Evolutionary conservation across 2,797 vertebrate species (phyloP).

Genomic region (Iguana delicatissima): DNA sequence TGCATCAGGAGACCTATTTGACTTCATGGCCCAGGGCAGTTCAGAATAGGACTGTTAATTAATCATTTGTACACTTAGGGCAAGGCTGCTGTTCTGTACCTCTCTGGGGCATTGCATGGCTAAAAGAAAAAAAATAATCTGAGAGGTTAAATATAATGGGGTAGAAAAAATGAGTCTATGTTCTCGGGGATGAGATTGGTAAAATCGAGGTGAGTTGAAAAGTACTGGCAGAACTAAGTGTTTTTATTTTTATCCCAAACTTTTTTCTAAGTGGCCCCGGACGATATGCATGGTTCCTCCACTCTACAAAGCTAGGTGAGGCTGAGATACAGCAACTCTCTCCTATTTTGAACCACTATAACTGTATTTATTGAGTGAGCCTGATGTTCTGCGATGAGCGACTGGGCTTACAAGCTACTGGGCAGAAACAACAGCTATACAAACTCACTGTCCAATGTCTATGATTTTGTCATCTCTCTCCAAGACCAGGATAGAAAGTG

Average conservation of each 20-base stretch:
- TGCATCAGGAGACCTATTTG: background rate
- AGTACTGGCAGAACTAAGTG: background rate
- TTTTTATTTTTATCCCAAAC: background rate
- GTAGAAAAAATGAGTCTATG: background rate
- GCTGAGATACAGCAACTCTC: background rate
- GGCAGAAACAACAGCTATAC: background rate
- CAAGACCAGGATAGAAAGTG: background rate
- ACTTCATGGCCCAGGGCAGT: background rate
- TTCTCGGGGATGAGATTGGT: background rate
- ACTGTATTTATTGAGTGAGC: background rate
- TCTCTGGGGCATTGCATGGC: background rate
- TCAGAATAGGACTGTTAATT: background rate
- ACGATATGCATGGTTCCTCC: background rate
- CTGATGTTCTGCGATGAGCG: background rate
- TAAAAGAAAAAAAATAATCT: background rate
- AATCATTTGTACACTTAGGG: background rate
- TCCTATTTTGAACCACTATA: background rate
- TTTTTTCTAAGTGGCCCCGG: background rate
- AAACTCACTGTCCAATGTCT: background rate
- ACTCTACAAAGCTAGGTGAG: background rate
- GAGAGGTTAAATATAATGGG: background rate
- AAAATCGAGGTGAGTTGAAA: background rate
- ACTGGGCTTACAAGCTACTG: background rate
- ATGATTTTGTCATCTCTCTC: background rate
- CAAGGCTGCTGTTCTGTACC: background rate